Conservation (phyloP, 35 echinoderm and acorn worm species). For the Lytechinus variegatus region DNA sequence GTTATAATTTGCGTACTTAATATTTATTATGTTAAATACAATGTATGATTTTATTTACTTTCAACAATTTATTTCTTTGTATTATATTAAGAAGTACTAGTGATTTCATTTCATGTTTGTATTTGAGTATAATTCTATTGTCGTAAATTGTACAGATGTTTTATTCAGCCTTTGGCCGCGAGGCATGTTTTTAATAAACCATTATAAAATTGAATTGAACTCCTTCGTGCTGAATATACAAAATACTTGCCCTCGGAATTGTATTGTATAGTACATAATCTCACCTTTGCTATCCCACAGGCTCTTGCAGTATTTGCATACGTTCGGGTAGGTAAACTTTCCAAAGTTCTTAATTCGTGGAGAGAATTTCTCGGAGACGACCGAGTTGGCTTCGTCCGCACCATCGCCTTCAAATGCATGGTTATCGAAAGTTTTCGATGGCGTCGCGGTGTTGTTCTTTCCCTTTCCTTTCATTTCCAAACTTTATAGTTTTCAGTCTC, state of each 20-base stretch:
- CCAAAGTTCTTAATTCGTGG: neutral
- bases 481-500: neutral
- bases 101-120: too few relatives aligned
- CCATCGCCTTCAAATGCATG: neutral
- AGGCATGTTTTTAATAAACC: too few relatives aligned
- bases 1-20: too few relatives aligned
- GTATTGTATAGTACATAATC: neutral
- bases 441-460: neutral
- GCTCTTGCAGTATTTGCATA: neutral
- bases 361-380: neutral
- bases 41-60: too few relatives aligned
- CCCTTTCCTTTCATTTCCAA: neutral
- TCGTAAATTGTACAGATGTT: too few relatives aligned
- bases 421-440: neutral
- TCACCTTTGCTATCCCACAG: neutral
- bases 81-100: too few relatives aligned
- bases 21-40: too few relatives aligned
- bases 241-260: neutral
- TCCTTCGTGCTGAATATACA: too few relatives aligned
- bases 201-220: too few relatives aligned
- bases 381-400: neutral
- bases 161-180: too few relatives aligned
- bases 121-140: too few relatives aligned
- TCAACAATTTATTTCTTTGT: too few relatives aligned
- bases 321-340: neutral